Base-by-base conservation (phyloP, 2,888 invertebrate genomes). In the Thumatha senex region DNA sequence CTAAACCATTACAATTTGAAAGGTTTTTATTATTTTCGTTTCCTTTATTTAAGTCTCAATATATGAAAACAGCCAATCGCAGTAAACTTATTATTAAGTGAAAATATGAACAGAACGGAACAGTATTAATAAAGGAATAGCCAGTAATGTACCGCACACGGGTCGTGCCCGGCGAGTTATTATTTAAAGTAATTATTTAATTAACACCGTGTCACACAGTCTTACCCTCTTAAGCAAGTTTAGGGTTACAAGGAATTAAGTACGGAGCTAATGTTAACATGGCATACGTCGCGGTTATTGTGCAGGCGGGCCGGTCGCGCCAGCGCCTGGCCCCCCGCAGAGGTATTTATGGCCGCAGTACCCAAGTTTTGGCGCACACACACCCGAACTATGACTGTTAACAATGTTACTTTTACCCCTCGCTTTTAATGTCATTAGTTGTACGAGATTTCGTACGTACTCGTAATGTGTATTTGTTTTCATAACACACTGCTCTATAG, bases 121-220 rank as follows among this genome's bases (percentile, higher is more conserved):
- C 41, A 51, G 40, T 51, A 38, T 36, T 58, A 51, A 48, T 46
- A 51, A 53, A 67, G 55, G 63, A 58, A 61, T 58, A 48, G 58
- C 54, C 38, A 53, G 58, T 62, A 65, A 61, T 51, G 52, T 48
- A 52, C 48, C 59, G 45, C 46, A 51, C 44, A 58, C 59, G 63
- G 66, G 65, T 68, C 60, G 63, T 46, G 73, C 61, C 72, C 76
- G 67, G 70, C 73, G 76, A 86, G 89, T 89, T 89, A 88, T 89
- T 87, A 89, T 87, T 87, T 83, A 84, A 85, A 88, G 89, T 90
- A 89, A 90, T 90, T 90, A 89, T 89, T 89, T 89, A 90, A 91
- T 89, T 88, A 91, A 88, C 89, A 88, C 75, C 75, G 78, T 87
- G 86, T 88, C 84, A 78, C 77, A 74, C 75, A 82, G 84, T 82